phyloP scores from a whole-genome alignment of 2,797 vertebrate genomes.

The Coreius guichenoti region DNA sequence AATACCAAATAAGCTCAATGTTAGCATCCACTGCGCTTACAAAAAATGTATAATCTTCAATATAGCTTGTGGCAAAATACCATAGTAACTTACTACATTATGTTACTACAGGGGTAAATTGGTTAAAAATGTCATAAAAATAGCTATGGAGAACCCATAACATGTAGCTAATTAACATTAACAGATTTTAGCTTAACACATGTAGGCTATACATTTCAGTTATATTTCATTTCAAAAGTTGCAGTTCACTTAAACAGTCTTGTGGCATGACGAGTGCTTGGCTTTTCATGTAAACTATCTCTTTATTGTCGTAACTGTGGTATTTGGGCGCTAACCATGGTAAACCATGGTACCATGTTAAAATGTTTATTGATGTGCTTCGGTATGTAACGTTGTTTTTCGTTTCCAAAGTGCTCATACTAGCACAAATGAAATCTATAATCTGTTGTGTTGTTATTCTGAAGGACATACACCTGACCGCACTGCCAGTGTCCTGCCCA shows the following conservation, averaged over 20 bases:
- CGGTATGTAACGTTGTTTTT: not conserved
- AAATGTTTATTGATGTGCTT: slow-evolving; percentile 2
- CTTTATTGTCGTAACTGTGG: not conserved
- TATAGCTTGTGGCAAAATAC: not conserved
- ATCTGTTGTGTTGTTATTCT: not conserved
- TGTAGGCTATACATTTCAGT: not conserved
- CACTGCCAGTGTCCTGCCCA: not conserved
- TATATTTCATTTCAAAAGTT: not conserved
- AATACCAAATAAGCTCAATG: not conserved
- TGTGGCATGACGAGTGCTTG: not conserved
- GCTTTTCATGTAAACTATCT: not conserved
- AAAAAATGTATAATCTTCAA: not conserved
- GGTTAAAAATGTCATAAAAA: not conserved
- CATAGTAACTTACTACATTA: not conserved
- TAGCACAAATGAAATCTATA: not conserved
- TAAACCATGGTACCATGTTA: not conserved
- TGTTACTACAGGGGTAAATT: not conserved
- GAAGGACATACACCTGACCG: slow-evolving; percentile 32
- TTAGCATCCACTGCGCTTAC: not conserved
- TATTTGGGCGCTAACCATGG: slow-evolving; percentile 3
- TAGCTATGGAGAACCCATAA: not conserved
- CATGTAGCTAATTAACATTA: not conserved
- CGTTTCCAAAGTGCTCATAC: not conserved
- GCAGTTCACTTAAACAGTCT: not conserved
- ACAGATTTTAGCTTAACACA: not conserved